Evolutionary conservation across 2,888 invertebrate species (phyloP).

Genomic region (Gymnocheta viridis): DNA sequence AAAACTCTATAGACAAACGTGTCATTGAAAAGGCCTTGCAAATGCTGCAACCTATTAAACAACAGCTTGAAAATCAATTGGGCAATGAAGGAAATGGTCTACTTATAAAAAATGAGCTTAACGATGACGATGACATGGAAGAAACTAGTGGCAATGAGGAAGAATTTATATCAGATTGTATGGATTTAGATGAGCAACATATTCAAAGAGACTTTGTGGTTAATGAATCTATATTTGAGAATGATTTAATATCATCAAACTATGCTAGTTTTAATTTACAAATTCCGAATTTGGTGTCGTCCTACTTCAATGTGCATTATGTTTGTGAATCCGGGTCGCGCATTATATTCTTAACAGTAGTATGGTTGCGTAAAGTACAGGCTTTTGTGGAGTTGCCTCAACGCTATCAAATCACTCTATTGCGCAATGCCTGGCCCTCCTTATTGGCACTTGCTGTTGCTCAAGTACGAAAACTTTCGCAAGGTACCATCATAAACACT

Average conservation of each 20-base stretch:
- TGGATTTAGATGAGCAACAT: slow-evolving; percentile 71
- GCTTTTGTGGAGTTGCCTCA: slow-evolving; percentile 91
- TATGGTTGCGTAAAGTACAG: slow-evolving; percentile 94
- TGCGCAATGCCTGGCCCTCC: slow-evolving; percentile 96
- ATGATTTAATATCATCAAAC: slow-evolving; percentile 87
- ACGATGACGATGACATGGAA: slow-evolving; percentile 76
- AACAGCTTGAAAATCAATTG: slow-evolving; percentile 76
- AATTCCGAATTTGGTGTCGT: slow-evolving; percentile 90
- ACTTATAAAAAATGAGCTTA: slow-evolving; percentile 77
- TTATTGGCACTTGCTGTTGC: slow-evolving; percentile 94
- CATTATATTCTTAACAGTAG: slow-evolving; percentile 93
- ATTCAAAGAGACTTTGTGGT: slow-evolving; percentile 75
- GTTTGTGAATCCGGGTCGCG: slow-evolving; percentile 97
- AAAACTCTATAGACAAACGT: slow-evolving; percentile 85
- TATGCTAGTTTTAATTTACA: slow-evolving; percentile 89
- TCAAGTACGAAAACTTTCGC: slow-evolving; percentile 90
- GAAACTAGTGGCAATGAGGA: slow-evolving; percentile 75
- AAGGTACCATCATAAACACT: slow-evolving; percentile 91
- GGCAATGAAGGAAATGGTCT: slow-evolving; percentile 57
- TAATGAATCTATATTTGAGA: slow-evolving; percentile 82
- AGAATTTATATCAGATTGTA: slow-evolving; percentile 71
- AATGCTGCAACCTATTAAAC: slow-evolving; percentile 82
- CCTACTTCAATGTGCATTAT: slow-evolving; percentile 96
- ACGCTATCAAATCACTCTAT: slow-evolving; percentile 91
- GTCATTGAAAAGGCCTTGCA: slow-evolving; percentile 89